Evolutionary conservation across 2,113 vertebrate genomes (phyloP).

Genomic region (Halcyon malimbica): DNA sequence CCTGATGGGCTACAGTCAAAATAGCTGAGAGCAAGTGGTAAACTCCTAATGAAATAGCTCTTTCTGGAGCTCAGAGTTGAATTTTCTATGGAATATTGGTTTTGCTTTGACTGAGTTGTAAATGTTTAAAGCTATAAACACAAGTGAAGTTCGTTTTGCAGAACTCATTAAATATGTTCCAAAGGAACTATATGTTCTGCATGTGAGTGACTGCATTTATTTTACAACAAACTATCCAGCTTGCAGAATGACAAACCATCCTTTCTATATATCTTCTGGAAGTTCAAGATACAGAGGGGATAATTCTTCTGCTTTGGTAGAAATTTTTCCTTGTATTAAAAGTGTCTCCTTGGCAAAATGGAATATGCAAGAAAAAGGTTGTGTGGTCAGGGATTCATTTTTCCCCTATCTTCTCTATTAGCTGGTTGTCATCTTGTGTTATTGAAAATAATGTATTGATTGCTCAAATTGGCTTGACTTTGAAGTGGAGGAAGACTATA

Average conservation of each 20-base stretch:
- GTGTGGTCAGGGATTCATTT: background rate
- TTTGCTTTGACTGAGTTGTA: slow-evolving; percentile 17
- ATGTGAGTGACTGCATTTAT: background rate
- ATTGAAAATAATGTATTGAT: background rate
- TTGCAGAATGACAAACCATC: background rate
- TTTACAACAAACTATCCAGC: background rate
- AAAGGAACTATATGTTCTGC: background rate
- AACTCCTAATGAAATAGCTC: slow-evolving; percentile 5
- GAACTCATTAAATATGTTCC: background rate
- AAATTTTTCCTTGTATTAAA: background rate
- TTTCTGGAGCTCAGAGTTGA: background rate
- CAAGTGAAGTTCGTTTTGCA: background rate
- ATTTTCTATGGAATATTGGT: slow-evolving; percentile 7
- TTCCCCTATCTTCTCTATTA: background rate
- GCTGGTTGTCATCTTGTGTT: background rate
- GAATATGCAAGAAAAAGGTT: background rate
- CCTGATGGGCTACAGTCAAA: background rate
- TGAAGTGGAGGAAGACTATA: background rate
- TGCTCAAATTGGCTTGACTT: background rate
- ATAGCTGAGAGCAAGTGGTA: background rate
- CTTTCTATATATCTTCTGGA: background rate
- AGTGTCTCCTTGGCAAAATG: background rate
- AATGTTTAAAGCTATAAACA: background rate
- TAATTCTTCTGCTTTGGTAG: background rate
- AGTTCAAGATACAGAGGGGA: background rate